These are phyloP conservation scores for Eutrigla gurnardus DNA, from an alignment of 2,797 vertebrate species.

Conservation along the genomic window DNA sequence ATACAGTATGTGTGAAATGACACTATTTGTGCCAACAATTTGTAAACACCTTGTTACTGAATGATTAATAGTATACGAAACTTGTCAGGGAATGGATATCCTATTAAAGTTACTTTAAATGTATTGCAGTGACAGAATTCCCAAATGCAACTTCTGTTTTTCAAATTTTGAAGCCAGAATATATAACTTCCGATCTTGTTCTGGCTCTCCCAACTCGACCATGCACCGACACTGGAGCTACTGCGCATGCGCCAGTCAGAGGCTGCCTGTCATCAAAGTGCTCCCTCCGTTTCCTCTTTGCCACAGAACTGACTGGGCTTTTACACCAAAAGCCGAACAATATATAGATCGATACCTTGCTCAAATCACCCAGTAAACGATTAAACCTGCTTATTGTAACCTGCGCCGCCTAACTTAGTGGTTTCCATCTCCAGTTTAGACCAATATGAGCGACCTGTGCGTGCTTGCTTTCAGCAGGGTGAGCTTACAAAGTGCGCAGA, in stretches of 20 bases:
- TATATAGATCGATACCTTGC: background rate
- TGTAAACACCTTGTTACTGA: background rate
- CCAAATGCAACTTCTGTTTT: background rate
- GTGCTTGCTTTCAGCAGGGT: constrained; percentile 21
- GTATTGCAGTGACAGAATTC: background rate
- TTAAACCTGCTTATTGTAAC: background rate
- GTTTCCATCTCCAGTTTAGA: background rate
- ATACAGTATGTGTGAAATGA: background rate
- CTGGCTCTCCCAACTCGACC: background rate
- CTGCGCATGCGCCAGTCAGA: constrained; percentile 34
- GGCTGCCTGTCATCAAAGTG: background rate
- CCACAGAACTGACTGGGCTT: constrained; percentile 10
- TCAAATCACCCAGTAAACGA: background rate
- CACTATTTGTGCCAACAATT: background rate
- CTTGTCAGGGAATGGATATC: too few relatives aligned
- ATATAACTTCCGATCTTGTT: background rate
- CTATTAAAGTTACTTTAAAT: background rate
- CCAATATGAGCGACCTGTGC: constrained; percentile 50
- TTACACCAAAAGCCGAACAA: constrained; percentile 13
- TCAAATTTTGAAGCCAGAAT: constrained; percentile 43
- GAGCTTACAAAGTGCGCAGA: constrained; percentile 57
- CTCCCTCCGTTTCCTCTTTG: constrained; percentile 64
- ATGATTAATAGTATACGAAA: background rate
- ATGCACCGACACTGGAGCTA: background rate
- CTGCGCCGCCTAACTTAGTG: fast-evolving